phyloP scores from a whole-genome alignment of 2,113 vertebrate species.

The Acanthisitta chloris region DNA sequence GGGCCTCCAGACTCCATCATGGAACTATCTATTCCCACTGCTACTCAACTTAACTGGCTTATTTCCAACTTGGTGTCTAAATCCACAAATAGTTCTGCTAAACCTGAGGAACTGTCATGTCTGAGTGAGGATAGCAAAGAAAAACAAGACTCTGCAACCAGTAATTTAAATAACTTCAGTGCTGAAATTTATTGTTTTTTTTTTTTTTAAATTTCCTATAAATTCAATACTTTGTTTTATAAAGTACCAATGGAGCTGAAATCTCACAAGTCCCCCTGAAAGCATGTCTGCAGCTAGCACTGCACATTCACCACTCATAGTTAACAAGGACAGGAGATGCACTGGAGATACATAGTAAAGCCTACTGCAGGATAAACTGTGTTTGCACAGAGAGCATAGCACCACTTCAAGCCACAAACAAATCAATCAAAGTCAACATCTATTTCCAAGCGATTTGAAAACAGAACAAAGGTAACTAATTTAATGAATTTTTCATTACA shows the following conservation, averaged over 20 bases:
- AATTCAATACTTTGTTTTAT: background rate
- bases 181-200: background rate
- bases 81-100: background rate
- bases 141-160: background rate
- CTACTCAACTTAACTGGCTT: background rate
- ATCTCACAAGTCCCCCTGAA: background rate
- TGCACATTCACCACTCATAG: background rate
- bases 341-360: background rate
- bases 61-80: background rate
- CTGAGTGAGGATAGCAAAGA: background rate
- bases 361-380: background rate
- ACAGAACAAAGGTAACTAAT: slow-evolving; percentile 38
- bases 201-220: background rate
- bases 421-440: slow-evolving; percentile 51
- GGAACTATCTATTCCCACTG: background rate
- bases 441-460: slow-evolving; percentile 52
- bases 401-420: slow-evolving; percentile 29
- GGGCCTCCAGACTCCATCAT: background rate
- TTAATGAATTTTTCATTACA: slow-evolving; percentile 45
- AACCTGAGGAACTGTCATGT: background rate
- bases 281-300: background rate
- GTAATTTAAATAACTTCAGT: background rate
- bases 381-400: background rate
- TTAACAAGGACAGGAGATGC: background rate
- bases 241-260: background rate